Base-by-base conservation (phyloP, 2,797 vertebrate species). In the Gymnoscopelus microlampas region DNA sequence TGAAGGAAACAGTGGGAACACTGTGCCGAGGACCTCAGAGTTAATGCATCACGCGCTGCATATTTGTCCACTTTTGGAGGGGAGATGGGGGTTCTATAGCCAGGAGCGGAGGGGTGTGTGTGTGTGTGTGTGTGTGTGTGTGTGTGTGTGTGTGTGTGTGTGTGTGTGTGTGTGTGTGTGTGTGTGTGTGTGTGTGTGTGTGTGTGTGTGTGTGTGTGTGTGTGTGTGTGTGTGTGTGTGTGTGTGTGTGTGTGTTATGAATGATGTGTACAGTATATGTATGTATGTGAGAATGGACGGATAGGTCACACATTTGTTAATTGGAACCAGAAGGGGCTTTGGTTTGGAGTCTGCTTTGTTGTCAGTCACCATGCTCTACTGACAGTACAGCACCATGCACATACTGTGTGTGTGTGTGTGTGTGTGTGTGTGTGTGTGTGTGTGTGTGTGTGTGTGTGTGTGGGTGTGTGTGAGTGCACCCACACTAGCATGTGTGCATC, bases 1-100 rank as follows among this genome's bases (percentile, higher is more conserved):
- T 74, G 60, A 49, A 63, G 76, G 61, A 90, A 86, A 93, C 94
- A 94, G 93, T 91, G 85, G 82, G 86, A 88, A 88, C 81, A 86
- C 85, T 95, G 92, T 95, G 81, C 75, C 54, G 67, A 83, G 81
- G 88, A 71, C 76, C 85, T 71, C 59, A 51, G 66, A 92, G 89
- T 87, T 85, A 92, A 92, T 79, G 80, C 78, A 87, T 94, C 93
- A 94, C 79, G 87, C 69, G 82, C 88, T 82, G 76, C 76, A 75
- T 91, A 91, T 91, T 88, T 90, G 82, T 89, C 72, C 80, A 91
- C 76, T 81, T 87, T 83, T 77, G 64, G 72, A 53, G 35, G 56
- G 58, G 66, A 51, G 72, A 69, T 70, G 67, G 48, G 35, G 60
- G 78, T 75, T 50, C 69, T 77, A 71, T 49, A 72, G 73, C 74